A percentile compares a stretch with the other conserved stretches of the same genome.
phyloP scores from a whole-genome alignment of 1,140 invertebrate species.

The Nautilus pompilius region DNA sequence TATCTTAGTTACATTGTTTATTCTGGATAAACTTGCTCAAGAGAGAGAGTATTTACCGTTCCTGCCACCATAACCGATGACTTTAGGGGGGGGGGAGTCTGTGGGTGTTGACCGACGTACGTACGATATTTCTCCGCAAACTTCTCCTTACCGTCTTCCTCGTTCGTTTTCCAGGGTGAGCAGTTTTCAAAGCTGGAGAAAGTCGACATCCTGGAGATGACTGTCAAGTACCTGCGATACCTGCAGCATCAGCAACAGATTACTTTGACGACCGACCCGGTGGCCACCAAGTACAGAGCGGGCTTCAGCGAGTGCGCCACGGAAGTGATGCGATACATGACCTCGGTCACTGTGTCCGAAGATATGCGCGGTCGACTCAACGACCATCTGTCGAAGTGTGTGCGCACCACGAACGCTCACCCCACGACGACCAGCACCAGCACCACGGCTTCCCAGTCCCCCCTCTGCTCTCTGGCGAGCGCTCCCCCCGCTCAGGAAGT shows the following conservation, averaged over 20 bases:
- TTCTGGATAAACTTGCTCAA: background rate
- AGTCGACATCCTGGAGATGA: conserved; percentile 95
- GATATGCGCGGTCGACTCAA: background rate
- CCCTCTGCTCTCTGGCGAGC: background rate
- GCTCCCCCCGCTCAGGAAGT: background rate
- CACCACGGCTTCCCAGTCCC: background rate
- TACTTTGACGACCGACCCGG: conserved; percentile 65
- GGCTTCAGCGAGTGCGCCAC: conserved; percentile 82
- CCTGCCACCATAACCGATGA: background rate
- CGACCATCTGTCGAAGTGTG: background rate
- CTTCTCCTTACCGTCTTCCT: background rate
- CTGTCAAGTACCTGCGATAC: conserved; percentile 76
- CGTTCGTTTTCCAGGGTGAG: conserved; percentile 20
- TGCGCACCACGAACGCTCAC: background rate
- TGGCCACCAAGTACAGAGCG: conserved; percentile 79
- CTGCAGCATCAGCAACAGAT: conserved; percentile 16
- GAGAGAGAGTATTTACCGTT: background rate
- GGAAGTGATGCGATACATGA: conserved; percentile 21
- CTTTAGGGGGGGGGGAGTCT: background rate
- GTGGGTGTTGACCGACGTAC: background rate
- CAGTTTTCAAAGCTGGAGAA: conserved; percentile 77
- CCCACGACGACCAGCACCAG: background rate
- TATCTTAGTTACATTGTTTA: background rate
- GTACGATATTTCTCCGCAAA: background rate
- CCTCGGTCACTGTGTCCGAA: no score